These are phyloP conservation scores for Euphydryas editha DNA, from an alignment of 2,888 invertebrate genomes.

Conservation along the genomic window DNA sequence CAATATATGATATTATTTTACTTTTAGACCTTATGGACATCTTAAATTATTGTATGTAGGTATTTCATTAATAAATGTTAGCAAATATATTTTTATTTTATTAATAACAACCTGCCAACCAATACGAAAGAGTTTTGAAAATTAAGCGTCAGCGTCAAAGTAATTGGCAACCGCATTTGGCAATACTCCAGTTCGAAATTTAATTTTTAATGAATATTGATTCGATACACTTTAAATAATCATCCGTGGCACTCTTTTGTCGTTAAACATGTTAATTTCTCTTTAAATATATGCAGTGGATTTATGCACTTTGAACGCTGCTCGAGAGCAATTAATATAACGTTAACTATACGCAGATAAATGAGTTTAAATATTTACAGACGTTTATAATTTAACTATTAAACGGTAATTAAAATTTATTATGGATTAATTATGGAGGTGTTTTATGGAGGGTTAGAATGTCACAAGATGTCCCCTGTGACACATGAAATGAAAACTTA, in stretches of 20 bases:
- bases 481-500: too few relatives aligned
- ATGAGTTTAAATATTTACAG: background rate
- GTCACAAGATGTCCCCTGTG: too few relatives aligned
- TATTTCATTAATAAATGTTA: too few relatives aligned
- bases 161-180: conserved; percentile 39
- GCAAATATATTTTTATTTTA: too few relatives aligned
- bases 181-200: conserved; percentile 39
- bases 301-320: conserved; percentile 8
- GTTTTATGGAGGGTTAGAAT: too few relatives aligned
- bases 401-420: too few relatives aligned
- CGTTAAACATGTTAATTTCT: conserved; percentile 41
- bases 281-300: conserved; percentile 30
- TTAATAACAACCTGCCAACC: background rate
- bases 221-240: conserved; percentile 44
- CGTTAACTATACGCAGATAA: background rate
- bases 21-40: too few relatives aligned
- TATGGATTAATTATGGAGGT: too few relatives aligned
- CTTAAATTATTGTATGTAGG: too few relatives aligned
- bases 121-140: conserved; percentile 1
- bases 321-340: conserved; percentile 2
- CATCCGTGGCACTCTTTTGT: conserved; percentile 39
- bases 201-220: conserved; percentile 45
- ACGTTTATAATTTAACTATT: background rate
- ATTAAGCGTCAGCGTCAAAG: conserved; percentile 13
- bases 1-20: too few relatives aligned